A percentile compares a stretch with the other conserved stretches of the same genome.
phyloP scores from a whole-genome alignment of 2,888 invertebrate species.

The Drosophila helvetica region DNA sequence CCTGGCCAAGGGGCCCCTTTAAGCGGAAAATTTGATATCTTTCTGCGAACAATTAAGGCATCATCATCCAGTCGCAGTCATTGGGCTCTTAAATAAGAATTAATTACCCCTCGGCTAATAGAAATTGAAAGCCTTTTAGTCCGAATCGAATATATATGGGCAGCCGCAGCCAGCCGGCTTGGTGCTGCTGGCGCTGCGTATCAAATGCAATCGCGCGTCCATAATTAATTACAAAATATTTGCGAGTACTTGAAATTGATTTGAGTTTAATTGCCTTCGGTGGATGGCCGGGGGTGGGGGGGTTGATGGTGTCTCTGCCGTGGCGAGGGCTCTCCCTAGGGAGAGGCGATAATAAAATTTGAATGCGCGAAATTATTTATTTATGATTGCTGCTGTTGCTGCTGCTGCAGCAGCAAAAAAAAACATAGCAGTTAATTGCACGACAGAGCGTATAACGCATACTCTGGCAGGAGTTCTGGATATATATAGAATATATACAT shows the following conservation, averaged over 20 bases:
- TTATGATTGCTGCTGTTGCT: conserved; percentile 75
- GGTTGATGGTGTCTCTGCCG: background rate
- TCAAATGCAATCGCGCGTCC: conserved; percentile 62
- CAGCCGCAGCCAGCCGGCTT: background rate
- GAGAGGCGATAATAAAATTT: conserved; percentile 73
- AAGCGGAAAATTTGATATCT: conserved; percentile 1
- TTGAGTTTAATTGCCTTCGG: conserved; percentile 79
- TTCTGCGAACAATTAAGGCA: conserved; percentile 16
- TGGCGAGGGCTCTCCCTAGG: background rate
- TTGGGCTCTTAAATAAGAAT: conserved; percentile 16
- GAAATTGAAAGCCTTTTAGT: conserved; percentile 43
- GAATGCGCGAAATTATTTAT: conserved; percentile 81
- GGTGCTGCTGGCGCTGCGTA: conserved; percentile 18
- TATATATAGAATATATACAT: background rate
- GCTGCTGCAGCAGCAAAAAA: conserved; percentile 15
- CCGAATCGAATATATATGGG: conserved; percentile 22
- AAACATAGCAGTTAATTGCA: conserved; percentile 82
- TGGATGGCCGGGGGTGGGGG: conserved; percentile 23
- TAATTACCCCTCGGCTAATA: conserved; percentile 32
- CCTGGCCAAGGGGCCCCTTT: no score
- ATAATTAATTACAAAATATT: conserved; percentile 81
- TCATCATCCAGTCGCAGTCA: background rate
- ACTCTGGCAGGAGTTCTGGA: conserved; percentile 6
- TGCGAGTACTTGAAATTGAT: conserved; percentile 81
- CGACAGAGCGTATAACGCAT: conserved; percentile 53